A percentile compares a stretch with the other conserved stretches of the same genome.
Conservation (phyloP, 92 coral and sea anemone species). For the Isaurus tuberculatus region DNA sequence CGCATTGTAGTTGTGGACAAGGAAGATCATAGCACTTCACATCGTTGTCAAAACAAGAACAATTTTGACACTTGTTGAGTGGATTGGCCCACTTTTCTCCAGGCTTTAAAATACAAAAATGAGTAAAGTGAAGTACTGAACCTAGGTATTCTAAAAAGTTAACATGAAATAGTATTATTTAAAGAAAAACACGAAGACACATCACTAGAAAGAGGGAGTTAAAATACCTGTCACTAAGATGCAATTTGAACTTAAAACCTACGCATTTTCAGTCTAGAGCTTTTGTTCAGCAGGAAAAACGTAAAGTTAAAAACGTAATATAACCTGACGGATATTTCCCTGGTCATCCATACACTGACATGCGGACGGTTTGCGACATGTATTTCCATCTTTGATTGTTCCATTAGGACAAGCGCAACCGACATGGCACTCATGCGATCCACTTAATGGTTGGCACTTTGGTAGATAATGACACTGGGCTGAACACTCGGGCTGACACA, state of each 20-base stretch:
- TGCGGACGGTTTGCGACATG: conserved; percentile 57
- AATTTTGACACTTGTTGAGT: conserved; percentile 62
- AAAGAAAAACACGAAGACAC: too few species aligned
- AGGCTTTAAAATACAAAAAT: conserved; percentile 49
- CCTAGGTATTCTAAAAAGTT: neutral
- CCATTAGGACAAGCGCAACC: conserved; percentile 68
- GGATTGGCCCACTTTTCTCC: conserved; percentile 65
- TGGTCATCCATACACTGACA: conserved; percentile 59
- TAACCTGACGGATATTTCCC: conserved; percentile 62
- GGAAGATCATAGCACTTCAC: conserved; percentile 54
- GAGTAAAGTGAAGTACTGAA: neutral
- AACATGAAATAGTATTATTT: too few species aligned
- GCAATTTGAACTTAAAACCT: too few species aligned
- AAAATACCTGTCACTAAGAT: too few species aligned
- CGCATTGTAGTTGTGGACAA: conserved; percentile 56
- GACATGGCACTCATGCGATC: conserved; percentile 46
- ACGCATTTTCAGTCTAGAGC: too few species aligned
- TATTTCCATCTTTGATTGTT: conserved; percentile 62
- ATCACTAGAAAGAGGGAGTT: too few species aligned
- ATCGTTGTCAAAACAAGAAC: conserved; percentile 65
- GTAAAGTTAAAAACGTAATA: neutral
- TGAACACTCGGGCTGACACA: conserved; percentile 59
- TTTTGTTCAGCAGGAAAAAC: too few species aligned
- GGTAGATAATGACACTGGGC: conserved; percentile 63
- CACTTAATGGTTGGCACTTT: conserved; percentile 27